Percentiles rank a stretch among this genome's conserved stretches.
These are phyloP conservation scores for Dryadula phaetusa DNA, from an alignment of 2,888 invertebrate species.

Conservation along the genomic window DNA sequence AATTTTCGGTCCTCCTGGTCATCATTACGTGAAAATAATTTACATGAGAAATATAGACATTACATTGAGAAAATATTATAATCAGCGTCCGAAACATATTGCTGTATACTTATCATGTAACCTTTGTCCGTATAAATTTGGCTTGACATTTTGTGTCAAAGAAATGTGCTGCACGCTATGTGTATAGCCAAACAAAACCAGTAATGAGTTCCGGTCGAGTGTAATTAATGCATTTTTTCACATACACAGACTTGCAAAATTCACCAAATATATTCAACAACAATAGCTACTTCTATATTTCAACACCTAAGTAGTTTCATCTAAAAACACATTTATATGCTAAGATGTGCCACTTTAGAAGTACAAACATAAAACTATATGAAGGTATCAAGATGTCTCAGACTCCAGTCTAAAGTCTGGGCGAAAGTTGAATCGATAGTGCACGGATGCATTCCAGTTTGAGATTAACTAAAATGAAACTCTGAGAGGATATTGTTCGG, in stretches of 20 bases:
- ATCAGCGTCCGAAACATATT: conserved; percentile 17
- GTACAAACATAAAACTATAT: conserved; percentile 20
- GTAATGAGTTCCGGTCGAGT: not conserved
- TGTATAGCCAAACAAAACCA: conserved; percentile 14
- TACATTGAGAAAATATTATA: conserved; percentile 13
- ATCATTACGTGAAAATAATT: too few species aligned
- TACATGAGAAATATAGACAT: too few species aligned
- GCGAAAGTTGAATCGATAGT: conserved; percentile 35
- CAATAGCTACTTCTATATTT: not conserved
- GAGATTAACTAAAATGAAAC: conserved; percentile 31
- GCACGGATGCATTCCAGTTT: conserved; percentile 30
- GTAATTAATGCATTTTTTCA: not conserved
- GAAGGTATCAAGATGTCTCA: conserved; percentile 29
- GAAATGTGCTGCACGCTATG: conserved; percentile 2
- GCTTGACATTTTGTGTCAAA: conserved; percentile 30
- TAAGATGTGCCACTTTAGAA: conserved; percentile 14
- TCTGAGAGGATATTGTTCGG: conserved; percentile 22
- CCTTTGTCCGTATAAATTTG: conserved; percentile 24
- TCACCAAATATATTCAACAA: not conserved
- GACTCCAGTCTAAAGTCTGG: conserved; percentile 27
- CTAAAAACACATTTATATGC: conserved; percentile 8
- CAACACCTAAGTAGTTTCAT: not conserved
- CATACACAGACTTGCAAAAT: not conserved
- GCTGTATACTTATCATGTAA: conserved; percentile 29
- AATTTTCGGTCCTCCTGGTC: too few species aligned